phyloP scores from a whole-genome alignment of 1,140 invertebrate genomes.

The Drosophila kohkoa region DNA sequence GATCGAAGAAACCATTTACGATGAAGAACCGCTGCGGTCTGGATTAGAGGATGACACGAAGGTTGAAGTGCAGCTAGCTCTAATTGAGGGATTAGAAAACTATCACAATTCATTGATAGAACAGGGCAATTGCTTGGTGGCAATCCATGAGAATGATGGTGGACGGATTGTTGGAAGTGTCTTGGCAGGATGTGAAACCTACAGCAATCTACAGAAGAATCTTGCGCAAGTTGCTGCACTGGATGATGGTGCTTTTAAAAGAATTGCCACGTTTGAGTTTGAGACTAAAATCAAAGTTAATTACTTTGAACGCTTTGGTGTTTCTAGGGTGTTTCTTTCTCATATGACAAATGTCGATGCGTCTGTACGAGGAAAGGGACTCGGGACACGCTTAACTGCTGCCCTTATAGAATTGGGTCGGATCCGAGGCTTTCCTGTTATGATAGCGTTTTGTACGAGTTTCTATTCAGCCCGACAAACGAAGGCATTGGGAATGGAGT shows the following conservation, averaged over 20 bases:
- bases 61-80: background rate
- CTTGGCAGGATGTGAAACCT: background rate
- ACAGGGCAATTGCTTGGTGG: background rate
- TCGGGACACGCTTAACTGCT: constrained; percentile 39
- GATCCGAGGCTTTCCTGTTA: constrained; percentile 37
- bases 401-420: constrained; percentile 59
- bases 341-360: constrained; percentile 47
- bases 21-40: background rate
- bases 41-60: background rate
- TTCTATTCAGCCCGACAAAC: constrained; percentile 49
- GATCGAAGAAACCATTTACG: background rate
- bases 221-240: background rate
- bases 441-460: constrained; percentile 49
- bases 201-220: background rate
- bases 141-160: background rate
- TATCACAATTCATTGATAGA: background rate
- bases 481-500: constrained; percentile 44
- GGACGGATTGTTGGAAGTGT: background rate
- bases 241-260: background rate
- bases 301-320: background rate
- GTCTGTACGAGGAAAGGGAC: constrained; percentile 52
- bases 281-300: background rate
- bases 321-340: constrained; percentile 18
- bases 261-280: background rate
- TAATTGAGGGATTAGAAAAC: background rate